Conservation (phyloP, 2,888 invertebrate genomes). For the Acleris cristana region DNA sequence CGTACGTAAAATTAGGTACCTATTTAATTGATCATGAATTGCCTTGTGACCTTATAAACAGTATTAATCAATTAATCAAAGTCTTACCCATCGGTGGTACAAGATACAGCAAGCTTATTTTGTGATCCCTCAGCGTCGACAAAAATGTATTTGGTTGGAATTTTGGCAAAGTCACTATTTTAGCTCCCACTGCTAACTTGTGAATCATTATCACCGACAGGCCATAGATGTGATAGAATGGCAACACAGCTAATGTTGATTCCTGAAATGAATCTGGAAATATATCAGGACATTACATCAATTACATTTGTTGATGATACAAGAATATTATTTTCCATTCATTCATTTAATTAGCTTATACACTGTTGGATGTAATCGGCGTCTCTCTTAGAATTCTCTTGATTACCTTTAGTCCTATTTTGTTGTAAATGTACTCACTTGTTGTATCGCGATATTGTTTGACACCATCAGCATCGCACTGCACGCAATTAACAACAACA, state of each 20-base stretch:
- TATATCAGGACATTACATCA: background rate
- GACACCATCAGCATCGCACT: constrained; percentile 54
- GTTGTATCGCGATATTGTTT: constrained; percentile 61
- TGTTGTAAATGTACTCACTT: constrained; percentile 51
- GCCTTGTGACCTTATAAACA: too few species aligned
- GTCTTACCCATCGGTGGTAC: constrained; percentile 89
- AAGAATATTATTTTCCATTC: too few species aligned
- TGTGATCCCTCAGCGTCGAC: constrained; percentile 84
- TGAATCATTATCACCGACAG: constrained; percentile 82
- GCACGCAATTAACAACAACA: constrained; percentile 73
- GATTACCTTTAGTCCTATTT: too few species aligned
- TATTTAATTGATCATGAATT: too few species aligned
- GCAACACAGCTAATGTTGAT: constrained; percentile 85
- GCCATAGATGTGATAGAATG: constrained; percentile 92
- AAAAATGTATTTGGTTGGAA: constrained; percentile 89
- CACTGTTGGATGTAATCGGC: too few species aligned
- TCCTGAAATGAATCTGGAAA: constrained; percentile 80
- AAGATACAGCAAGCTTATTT: constrained; percentile 84
- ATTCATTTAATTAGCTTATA: too few species aligned
- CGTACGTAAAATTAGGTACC: too few species aligned
- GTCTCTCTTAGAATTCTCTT: too few species aligned
- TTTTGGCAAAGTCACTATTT: constrained; percentile 86
- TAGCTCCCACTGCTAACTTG: constrained; percentile 83
- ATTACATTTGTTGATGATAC: too few species aligned
- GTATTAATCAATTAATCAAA: background rate